phyloP scores from a whole-genome alignment of 2,113 vertebrate species.

The Catharus minimus region DNA sequence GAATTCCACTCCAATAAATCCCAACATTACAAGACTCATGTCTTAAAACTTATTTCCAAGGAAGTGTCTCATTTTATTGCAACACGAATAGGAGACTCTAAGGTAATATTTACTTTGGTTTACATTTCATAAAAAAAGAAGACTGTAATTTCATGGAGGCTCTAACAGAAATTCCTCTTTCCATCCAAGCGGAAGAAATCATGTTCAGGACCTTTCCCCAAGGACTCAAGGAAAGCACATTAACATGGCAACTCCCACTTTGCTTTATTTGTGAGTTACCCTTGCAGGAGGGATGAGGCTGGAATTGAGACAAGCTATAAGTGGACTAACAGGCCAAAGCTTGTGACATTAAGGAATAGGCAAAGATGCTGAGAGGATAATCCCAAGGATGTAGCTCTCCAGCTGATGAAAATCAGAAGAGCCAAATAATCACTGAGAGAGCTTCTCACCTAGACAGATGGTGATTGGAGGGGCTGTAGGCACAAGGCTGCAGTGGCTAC shows the following conservation, averaged over 20 bases:
- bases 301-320: slow-evolving; percentile 22
- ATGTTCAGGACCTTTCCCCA: slow-evolving; percentile 20
- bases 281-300: background rate
- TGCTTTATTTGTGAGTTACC: slow-evolving; percentile 19
- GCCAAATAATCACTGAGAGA: background rate
- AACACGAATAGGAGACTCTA: slow-evolving; percentile 33
- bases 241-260: slow-evolving; percentile 53
- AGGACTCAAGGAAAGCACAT: slow-evolving; percentile 34
- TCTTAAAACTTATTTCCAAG: slow-evolving; percentile 50
- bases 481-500: background rate
- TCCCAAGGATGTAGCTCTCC: slow-evolving; percentile 17
- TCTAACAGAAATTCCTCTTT: slow-evolving; percentile 40
- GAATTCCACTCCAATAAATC: slow-evolving; percentile 33
- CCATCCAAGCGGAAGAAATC: slow-evolving; percentile 54
- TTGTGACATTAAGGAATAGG: background rate
- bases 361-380: slow-evolving; percentile 20
- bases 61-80: slow-evolving; percentile 48
- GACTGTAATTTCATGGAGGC: slow-evolving; percentile 45
- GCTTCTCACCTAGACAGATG: background rate
- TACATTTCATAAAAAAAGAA: slow-evolving; percentile 29
- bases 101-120: slow-evolving; percentile 44
- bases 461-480: background rate
- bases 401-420: slow-evolving; percentile 19
- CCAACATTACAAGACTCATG: background rate
- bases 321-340: background rate